A percentile compares a stretch with the other conserved stretches of the same genome.
Conservation (phyloP, 2,113 vertebrate genomes). For the Pedetes capensis region DNA sequence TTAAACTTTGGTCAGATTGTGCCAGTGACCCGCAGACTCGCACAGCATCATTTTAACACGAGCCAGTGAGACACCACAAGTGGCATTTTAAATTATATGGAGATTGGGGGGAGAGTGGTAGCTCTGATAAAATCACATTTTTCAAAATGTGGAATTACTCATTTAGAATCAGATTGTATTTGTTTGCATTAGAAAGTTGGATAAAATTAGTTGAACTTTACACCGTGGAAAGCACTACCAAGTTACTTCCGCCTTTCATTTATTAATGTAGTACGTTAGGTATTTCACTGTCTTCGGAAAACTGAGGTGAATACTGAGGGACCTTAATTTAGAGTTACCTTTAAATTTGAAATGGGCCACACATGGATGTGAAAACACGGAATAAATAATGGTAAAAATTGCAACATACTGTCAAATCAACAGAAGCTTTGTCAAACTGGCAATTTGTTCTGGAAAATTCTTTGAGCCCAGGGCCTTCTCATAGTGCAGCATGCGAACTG, state of each 20-base stretch:
- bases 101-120: neutral
- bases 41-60: neutral
- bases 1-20: neutral
- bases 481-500: slow-evolving; percentile 55
- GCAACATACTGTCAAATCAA: neutral
- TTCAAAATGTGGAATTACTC: neutral
- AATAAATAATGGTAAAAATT: neutral
- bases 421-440: neutral
- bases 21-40: neutral
- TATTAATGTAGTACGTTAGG: neutral
- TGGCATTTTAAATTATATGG: neutral
- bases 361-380: neutral
- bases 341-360: neutral
- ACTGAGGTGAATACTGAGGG: neutral
- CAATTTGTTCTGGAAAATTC: slow-evolving; percentile 67
- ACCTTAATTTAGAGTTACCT: neutral
- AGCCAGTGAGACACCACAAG: neutral
- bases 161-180: neutral
- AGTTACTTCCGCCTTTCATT: neutral
- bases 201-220: neutral
- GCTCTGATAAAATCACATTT: neutral
- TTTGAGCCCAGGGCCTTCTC: slow-evolving; percentile 41
- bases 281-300: neutral
- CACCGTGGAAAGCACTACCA: neutral
- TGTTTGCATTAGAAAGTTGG: neutral